phyloP scores from a whole-genome alignment of 2,113 vertebrate genomes.

The Aramus guarauna region DNA sequence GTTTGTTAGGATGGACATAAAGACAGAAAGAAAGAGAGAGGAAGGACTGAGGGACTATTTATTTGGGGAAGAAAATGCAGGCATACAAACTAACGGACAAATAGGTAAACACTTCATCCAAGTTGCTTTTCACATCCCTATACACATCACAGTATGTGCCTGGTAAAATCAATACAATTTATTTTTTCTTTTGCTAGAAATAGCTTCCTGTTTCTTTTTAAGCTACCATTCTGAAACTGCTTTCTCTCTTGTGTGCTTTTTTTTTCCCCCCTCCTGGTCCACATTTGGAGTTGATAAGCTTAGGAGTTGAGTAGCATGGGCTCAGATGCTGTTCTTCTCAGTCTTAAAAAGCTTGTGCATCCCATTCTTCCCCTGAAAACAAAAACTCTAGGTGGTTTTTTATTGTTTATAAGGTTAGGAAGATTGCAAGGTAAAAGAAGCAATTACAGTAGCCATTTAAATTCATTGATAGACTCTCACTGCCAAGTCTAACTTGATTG shows the following conservation, averaged over 20 bases:
- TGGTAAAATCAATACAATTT: background rate
- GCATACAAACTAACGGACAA: background rate
- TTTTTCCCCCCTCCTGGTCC: fast-evolving
- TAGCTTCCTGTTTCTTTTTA: background rate
- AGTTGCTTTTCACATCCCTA: background rate
- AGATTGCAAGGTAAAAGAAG: background rate
- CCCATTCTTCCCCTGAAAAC: background rate
- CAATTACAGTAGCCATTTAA: background rate
- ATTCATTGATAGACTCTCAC: background rate
- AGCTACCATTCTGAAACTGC: background rate
- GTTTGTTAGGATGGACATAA: background rate
- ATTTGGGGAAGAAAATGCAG: background rate
- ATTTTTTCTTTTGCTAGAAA: background rate
- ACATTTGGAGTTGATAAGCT: background rate
- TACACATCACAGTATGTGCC: background rate
- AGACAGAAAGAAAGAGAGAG: background rate
- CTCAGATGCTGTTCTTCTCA: background rate
- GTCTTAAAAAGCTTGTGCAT: background rate
- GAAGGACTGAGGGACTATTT: background rate
- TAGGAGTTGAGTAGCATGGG: background rate
- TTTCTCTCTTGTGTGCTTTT: background rate
- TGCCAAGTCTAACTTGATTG: background rate
- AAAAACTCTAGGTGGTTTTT: background rate
- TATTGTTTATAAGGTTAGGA: background rate
- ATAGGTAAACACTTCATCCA: background rate